Base-by-base conservation (phyloP, 2,113 vertebrate species). In the Synchiropus splendidus region DNA sequence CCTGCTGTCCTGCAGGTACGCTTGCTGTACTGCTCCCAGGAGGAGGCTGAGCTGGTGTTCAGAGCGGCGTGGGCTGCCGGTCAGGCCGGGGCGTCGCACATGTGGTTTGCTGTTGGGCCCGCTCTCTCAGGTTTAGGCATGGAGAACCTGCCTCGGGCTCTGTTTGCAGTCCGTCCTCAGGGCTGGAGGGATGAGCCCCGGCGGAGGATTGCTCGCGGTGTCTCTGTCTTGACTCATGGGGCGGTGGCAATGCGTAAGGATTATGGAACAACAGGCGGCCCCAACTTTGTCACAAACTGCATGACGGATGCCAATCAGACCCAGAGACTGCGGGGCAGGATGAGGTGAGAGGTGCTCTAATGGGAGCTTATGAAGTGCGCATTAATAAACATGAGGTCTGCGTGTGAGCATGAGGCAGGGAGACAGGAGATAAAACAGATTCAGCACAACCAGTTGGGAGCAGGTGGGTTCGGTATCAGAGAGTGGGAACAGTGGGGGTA, bases 71-170 rank as follows among this genome's bases (percentile, higher is more conserved):
- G 84, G 39, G 88, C 88, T 0, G 90, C 89, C 0, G 91, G 92
- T 18, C 83, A 94, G 54, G 80, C 92, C 0, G 90, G 92, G 0
- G 85, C 90, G 2, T 93, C 92, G 2, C 91, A 97, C 64, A 82
- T 97, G 62, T 97, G 92, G 92, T 93, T 97, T 35, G 83, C 90
- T 16, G 90, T 94, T 41, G 92, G 92, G 2, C 85, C 92, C 4
- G 87, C 88, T 14, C 77, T 95, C 63, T 88, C 88, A 0, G 90
- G 90, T 31, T 70, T 89, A 53, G 83, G 83, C 53, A 84, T 87
- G 2, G 83, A 86, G 43, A 86, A 74, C 4, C 80, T 89, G 39
- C 92, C 92, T 0, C 83, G 81, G 2, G 89, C 90, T 6, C 74
- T 95, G 30, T 94, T 97, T 10, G 89, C 89, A 0, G 92, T 97